Evolutionary conservation across 2,888 invertebrate genomes (phyloP).

Genomic region (Lutraria lutraria): DNA sequence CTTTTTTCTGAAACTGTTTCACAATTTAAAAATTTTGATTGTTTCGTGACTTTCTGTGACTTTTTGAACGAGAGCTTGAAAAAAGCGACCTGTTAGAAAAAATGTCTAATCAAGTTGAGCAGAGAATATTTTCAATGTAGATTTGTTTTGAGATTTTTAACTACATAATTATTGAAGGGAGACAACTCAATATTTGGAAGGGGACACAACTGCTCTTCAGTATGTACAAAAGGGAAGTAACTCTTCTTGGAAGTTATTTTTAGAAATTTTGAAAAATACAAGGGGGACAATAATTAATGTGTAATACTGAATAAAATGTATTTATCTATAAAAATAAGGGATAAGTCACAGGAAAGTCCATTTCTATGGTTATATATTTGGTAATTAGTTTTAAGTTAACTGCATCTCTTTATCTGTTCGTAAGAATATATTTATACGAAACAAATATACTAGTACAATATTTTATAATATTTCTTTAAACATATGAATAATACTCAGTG

Average conservation of each 20-base stretch:
- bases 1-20: neutral
- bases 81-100: too few species aligned
- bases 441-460: neutral
- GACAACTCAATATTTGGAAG: neutral
- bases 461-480: neutral
- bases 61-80: neutral
- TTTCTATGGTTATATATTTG: neutral
- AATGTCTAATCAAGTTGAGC: too few species aligned
- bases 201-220: neutral
- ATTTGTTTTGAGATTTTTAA: neutral
- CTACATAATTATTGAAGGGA: neutral
- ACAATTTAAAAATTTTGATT: neutral
- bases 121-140: too few species aligned
- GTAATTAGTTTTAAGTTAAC: neutral
- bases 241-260: neutral
- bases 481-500: neutral
- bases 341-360: neutral
- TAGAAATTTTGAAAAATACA: neutral
- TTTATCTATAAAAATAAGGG: neutral
- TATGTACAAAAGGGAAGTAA: neutral
- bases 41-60: neutral
- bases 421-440: constrained; percentile 5
- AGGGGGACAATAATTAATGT: neutral
- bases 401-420: neutral
- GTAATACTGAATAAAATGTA: neutral